Evolutionary conservation across 2,888 invertebrate genomes (phyloP), one percentile per base, ranked within the genome.

Genomic region (Deilephila elpenor): DNA sequence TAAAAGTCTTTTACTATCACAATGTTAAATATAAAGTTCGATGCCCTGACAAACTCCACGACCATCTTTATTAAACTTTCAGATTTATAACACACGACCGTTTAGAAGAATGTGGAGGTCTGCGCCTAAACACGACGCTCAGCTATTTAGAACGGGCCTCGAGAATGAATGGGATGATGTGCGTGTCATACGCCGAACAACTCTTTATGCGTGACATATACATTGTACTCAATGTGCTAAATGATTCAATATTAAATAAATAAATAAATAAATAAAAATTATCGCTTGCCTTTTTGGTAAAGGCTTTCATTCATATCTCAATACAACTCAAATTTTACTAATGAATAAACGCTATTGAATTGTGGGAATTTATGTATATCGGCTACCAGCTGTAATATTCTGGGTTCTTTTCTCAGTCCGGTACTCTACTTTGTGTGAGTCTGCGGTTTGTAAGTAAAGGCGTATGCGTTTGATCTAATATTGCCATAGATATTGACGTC

Each of bases 71-170:
- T 44, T 44, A 44, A 56, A 56, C 56, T n/a, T n/a, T n/a, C 56
- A 56, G 56, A 56, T 56, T 56, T 56, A 56, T 56, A 56, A 56
- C n/a, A 61, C 29, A 61, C 25, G 25, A 61, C 1, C n/a, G n/a
- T 59, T 25, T 8, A 64, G 32, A 64, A 64, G 37, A n/a, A 64
- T 37, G 64, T 64, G 8, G n/a, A 32, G 32, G n/a, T 7, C 37
- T 37, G 64, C 64, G 64, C 64, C 64, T 34, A 62, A 17, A 29
- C 64, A 34, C 64, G 11, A 34, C 7, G 37, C 34, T 32, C 32
- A 61, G n/a, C 64, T 37, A 64, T 64, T 64, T 64, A 64, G 64
- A 64, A 64, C n/a, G 64, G 64, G 37, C 37, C 37, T n/a, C 37
- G 19, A 8, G 11, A 11, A 17, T 64, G 64, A 64, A 64, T 37